Evolutionary conservation across 2,797 vertebrate species (phyloP), one percentile per base, ranked within the genome.

Genomic region (Muraenolepis orangiensis): DNA sequence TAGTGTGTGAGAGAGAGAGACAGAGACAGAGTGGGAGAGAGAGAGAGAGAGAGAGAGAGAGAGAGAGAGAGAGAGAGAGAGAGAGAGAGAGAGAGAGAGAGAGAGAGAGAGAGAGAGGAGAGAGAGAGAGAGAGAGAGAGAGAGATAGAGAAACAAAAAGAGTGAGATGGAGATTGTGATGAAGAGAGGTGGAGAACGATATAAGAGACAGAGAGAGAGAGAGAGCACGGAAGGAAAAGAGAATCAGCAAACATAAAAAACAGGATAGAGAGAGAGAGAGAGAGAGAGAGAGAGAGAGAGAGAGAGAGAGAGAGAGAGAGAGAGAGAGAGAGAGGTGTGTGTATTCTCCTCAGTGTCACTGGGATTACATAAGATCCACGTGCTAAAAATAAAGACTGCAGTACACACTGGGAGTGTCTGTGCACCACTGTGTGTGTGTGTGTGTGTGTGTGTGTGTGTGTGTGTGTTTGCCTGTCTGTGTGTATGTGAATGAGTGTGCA

Each of bases 311-410:
- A n/a, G n/a, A n/a, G n/a, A n/a, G 31, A 12, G 20, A 51, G 66
- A 69, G 23, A 66, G 51, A 71, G n/a, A 38, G 16, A 66, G 7
- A 42, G 10, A 71, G 20, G 32, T 83, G 69, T 76, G 83, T 90
- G 89, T 86, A 87, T 90, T 87, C 87, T 83, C 88, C 91, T 84
- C 82, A 84, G 84, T 92, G 93, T 92, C 92, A 92, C 92, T 91
- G 92, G 93, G 91, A 94, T 95, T 96, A 95, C 78, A 87, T 94
- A 96, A 96, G 92, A 78, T 88, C 93, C 89, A 86, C 78, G 66
- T 84, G 93, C 95, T 97, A 97, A 97, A 97, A 97, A 96, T 96
- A 97, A 93, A 94, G 94, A 92, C 93, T 87, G 88, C 93, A 94
- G 93, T 92, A 87, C 84, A 90, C 92, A 90, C 87, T 84, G 86